Evolutionary conservation across 1,140 invertebrate genomes (phyloP).

Genomic region (Galendromus occidentalis): DNA sequence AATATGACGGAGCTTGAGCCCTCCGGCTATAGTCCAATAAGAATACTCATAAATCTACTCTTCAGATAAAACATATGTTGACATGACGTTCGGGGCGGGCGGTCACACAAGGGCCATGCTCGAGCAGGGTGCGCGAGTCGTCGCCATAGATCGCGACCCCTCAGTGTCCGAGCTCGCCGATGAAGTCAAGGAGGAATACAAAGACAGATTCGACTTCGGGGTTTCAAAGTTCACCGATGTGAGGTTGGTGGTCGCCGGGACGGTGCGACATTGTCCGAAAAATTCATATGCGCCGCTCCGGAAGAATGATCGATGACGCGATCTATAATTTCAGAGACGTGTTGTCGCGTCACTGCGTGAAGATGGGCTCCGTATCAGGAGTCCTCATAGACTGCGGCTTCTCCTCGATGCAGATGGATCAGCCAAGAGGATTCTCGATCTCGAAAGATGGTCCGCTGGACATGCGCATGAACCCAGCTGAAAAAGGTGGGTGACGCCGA

Average conservation of each 20-base stretch:
- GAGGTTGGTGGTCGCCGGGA: too few relatives aligned
- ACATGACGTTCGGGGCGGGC: slow-evolving; percentile 85
- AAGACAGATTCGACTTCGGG: slow-evolving; percentile 47
- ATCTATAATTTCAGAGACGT: slow-evolving; percentile 28
- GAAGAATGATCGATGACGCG: too few relatives aligned
- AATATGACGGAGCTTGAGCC: too few relatives aligned
- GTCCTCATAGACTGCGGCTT: slow-evolving; percentile 84
- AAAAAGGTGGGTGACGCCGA: background rate
- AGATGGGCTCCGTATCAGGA: slow-evolving; percentile 49
- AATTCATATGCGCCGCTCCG: too few relatives aligned
- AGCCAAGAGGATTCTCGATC: slow-evolving; percentile 61
- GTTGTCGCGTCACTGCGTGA: slow-evolving; percentile 37
- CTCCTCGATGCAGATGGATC: slow-evolving; percentile 85
- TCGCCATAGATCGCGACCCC: slow-evolving; percentile 74
- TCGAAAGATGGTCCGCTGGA: slow-evolving; percentile 66
- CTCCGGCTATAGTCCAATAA: too few relatives aligned
- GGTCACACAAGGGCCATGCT: slow-evolving; percentile 54
- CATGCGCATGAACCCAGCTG: slow-evolving; percentile 75
- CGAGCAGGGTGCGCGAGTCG: slow-evolving; percentile 38
- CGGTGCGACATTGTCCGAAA: too few relatives aligned
- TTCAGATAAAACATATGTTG: slow-evolving; percentile 37
- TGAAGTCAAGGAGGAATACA: slow-evolving; percentile 40
- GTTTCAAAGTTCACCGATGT: slow-evolving; percentile 36
- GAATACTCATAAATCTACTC: too few relatives aligned
- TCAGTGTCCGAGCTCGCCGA: slow-evolving; percentile 44